A percentile compares a stretch with the other conserved stretches of the same genome.
Evolutionary conservation across 2,113 vertebrate genomes (phyloP).

Genomic region (Hippocampus mohnikei): DNA sequence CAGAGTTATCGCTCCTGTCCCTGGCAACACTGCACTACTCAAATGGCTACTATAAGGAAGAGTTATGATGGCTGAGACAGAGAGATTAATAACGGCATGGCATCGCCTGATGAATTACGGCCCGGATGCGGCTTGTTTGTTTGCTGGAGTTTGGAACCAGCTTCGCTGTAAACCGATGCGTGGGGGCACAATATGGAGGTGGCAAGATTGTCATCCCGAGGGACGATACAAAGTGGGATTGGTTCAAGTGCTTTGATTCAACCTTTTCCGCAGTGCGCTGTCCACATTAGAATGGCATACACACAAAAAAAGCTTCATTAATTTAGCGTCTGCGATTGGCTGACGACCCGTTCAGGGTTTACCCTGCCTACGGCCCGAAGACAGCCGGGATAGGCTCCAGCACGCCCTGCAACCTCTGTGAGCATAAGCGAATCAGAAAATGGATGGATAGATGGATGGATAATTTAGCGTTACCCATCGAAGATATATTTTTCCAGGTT

Average conservation of each 20-base stretch:
- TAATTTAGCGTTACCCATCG: too few relatives aligned
- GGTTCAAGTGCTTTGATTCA: not conserved
- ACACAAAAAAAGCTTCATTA: too few relatives aligned
- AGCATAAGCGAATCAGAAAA: too few relatives aligned
- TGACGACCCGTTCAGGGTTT: too few relatives aligned
- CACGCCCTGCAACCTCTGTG: too few relatives aligned
- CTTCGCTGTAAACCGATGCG: constrained; percentile 39
- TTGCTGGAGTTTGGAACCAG: constrained; percentile 33
- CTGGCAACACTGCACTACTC: constrained; percentile 57
- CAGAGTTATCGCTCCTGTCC: constrained; percentile 67
- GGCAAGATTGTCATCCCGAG: not conserved
- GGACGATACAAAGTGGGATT: constrained; percentile 6
- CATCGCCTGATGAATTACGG: constrained; percentile 64
- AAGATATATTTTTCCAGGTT: too few relatives aligned
- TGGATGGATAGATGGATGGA: too few relatives aligned
- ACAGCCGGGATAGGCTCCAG: too few relatives aligned
- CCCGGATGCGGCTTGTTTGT: constrained; percentile 60
- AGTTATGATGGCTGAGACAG: constrained; percentile 60
- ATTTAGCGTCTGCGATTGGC: too few relatives aligned
- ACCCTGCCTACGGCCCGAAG: too few relatives aligned
- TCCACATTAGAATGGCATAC: too few relatives aligned
- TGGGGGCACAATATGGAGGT: constrained; percentile 47
- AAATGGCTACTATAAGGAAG: constrained; percentile 69
- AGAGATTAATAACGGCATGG: constrained; percentile 62
- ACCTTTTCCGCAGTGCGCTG: not conserved